A percentile compares a stretch with the other conserved stretches of the same genome.
phyloP scores from a whole-genome alignment of 1,140 invertebrate species.

The Drosophila sp. region DNA sequence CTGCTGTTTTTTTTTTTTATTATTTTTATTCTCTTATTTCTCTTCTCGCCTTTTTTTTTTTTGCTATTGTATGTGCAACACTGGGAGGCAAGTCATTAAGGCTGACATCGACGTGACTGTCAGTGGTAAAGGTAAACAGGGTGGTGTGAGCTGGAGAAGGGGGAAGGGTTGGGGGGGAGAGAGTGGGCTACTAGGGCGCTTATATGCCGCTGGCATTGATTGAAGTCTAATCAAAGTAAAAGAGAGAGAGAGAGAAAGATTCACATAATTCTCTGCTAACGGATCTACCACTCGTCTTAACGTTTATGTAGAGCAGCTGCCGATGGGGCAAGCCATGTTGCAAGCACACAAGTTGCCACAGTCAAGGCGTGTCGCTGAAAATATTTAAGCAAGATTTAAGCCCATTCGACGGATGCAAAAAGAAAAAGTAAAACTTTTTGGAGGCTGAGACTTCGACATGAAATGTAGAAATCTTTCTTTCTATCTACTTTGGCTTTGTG shows the following conservation, averaged over 20 bases:
- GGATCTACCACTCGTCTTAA: constrained; percentile 10
- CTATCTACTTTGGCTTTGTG: constrained; percentile 5
- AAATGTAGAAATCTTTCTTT: constrained; percentile 54
- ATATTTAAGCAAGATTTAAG: constrained; percentile 54
- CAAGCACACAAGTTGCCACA: constrained; percentile 13
- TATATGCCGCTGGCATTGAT: constrained; percentile 71
- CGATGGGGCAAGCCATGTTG: constrained; percentile 8
- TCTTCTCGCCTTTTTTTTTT: constrained; percentile 12
- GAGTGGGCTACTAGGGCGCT: constrained; percentile 57
- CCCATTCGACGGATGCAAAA: constrained; percentile 18
- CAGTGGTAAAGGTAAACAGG: not conserved
- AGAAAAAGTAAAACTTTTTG: constrained; percentile 48
- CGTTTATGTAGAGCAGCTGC: constrained; percentile 60
- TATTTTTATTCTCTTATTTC: constrained; percentile 11
- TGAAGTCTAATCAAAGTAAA: constrained; percentile 78
- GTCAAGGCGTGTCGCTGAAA: constrained; percentile 49
- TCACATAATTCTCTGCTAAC: not conserved
- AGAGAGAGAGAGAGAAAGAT: constrained; percentile 43
- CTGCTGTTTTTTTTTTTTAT: constrained; percentile 4
- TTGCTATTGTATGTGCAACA: constrained; percentile 35
- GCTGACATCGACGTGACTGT: constrained; percentile 23
- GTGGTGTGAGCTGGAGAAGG: not conserved
- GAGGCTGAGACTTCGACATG: constrained; percentile 21
- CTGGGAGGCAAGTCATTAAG: constrained; percentile 43
- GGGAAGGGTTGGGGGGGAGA: not conserved